A percentile compares a stretch with the other conserved stretches of the same genome.
These are phyloP conservation scores for Phymatocera aterrima DNA, from an alignment of 2,888 invertebrate genomes.

Conservation along the genomic window DNA sequence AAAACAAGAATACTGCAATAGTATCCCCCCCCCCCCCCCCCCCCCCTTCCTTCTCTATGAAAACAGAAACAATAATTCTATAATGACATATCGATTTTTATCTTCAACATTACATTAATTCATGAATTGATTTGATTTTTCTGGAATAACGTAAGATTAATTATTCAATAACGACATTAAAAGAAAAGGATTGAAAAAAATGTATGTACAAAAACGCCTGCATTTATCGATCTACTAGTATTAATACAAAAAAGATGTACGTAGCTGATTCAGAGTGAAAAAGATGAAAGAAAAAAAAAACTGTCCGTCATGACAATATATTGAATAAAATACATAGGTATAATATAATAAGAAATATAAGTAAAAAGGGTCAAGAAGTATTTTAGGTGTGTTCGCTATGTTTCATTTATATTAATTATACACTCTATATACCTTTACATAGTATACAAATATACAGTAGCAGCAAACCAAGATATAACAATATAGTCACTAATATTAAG, in stretches of 20 bases:
- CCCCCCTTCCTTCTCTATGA: no score
- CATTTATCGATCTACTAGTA: conserved; percentile 12
- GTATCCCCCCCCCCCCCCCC: no score
- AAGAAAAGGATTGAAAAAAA: neutral
- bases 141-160: neutral
- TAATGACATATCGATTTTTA: conserved; percentile 21
- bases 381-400: conserved; percentile 28
- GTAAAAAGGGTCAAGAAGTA: conserved; percentile 5
- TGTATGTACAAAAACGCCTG: neutral
- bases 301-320: conserved; percentile 69
- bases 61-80: neutral
- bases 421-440: neutral
- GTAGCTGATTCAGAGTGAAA: neutral
- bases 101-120: neutral
- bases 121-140: neutral
- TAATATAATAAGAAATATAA: no score
- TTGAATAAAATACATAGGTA: conserved; percentile 54
- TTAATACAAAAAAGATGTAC: neutral
- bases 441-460: conserved; percentile 24
- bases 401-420: conserved; percentile 31
- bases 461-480: conserved; percentile 46
- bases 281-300: conserved; percentile 42
- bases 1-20: neutral
- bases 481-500: conserved; percentile 72
- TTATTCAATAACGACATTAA: neutral